Evolutionary conservation across 1,140 invertebrate genomes (phyloP).

Genomic region (Drosophila navojoa): DNA sequence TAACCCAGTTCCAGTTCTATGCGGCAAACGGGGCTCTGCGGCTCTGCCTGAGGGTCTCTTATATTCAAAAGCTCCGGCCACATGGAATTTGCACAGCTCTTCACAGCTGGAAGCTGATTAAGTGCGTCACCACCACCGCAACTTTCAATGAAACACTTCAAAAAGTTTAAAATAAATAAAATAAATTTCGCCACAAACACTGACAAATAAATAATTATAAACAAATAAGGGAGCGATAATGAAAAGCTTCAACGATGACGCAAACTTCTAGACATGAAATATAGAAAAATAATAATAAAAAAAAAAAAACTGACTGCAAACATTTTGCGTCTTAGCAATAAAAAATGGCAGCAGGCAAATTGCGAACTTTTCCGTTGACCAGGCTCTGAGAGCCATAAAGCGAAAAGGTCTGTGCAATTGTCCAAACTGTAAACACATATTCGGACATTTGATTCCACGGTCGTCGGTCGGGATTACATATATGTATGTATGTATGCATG

Average conservation of each 20-base stretch:
- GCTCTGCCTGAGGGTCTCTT: slow-evolving; percentile 28
- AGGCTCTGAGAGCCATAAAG: slow-evolving; percentile 20
- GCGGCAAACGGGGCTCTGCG: slow-evolving; percentile 22
- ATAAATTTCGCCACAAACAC: background rate
- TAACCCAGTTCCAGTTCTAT: slow-evolving; percentile 66
- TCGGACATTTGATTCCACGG: background rate
- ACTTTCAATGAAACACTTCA: slow-evolving; percentile 45
- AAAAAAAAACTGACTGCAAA: slow-evolving; percentile 50
- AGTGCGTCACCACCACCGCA: slow-evolving; percentile 57
- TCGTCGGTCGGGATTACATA: background rate
- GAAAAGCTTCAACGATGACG: slow-evolving; percentile 37
- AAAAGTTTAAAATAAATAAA: slow-evolving; percentile 4
- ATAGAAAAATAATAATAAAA: slow-evolving; percentile 30
- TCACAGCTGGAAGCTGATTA: slow-evolving; percentile 49
- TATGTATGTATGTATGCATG: background rate
- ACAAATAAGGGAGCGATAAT: slow-evolving; percentile 25
- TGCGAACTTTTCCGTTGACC: slow-evolving; percentile 6
- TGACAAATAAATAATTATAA: slow-evolving; percentile 18
- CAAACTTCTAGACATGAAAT: slow-evolving; percentile 44
- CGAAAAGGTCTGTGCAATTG: slow-evolving; percentile 19
- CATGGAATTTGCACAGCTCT: slow-evolving; percentile 18
- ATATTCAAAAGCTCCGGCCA: slow-evolving; percentile 15
- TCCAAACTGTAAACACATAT: slow-evolving; percentile 13
- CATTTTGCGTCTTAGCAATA: slow-evolving; percentile 65
- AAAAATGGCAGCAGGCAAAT: slow-evolving; percentile 17